Conservation (phyloP, 1,140 invertebrate genomes). For the Neodiprion lecontei region DNA sequence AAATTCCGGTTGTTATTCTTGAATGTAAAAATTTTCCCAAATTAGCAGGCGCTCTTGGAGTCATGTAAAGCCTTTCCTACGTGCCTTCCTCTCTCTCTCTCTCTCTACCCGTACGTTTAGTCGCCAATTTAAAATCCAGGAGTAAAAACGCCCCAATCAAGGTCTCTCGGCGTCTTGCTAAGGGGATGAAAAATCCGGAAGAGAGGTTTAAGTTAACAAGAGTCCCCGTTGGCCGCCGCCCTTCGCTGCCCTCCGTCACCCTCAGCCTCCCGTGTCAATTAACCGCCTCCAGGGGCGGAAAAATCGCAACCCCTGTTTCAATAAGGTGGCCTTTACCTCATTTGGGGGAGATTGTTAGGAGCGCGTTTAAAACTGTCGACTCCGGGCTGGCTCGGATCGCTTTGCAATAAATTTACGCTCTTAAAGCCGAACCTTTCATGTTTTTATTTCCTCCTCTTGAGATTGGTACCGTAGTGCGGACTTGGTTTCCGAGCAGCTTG, state of each 20-base stretch:
- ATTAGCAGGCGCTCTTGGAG: neutral
- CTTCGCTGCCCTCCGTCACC: constrained; percentile 41
- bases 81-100: neutral
- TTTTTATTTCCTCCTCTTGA: neutral
- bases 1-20: no score
- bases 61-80: neutral
- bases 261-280: constrained; percentile 55
- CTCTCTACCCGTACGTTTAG: neutral
- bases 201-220: constrained; percentile 61
- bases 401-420: constrained; percentile 54
- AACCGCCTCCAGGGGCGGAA: constrained; percentile 56
- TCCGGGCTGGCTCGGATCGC: constrained; percentile 41
- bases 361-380: constrained; percentile 59
- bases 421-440: constrained; percentile 19
- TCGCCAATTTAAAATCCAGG: neutral
- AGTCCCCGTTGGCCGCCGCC: constrained; percentile 41
- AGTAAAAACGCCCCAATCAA: constrained; percentile 48
- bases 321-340: constrained; percentile 64
- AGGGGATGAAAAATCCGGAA: constrained; percentile 60
- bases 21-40: no score
- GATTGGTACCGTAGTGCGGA: neutral
- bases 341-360: constrained; percentile 60
- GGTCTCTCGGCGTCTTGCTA: constrained; percentile 32
- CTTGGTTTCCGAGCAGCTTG: constrained; percentile 30
- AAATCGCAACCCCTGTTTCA: constrained; percentile 63